Percentiles rank a stretch among this genome's conserved stretches.
phyloP scores from a whole-genome alignment of 2,113 vertebrate species.

The Craseonycteris thonglongyai region DNA sequence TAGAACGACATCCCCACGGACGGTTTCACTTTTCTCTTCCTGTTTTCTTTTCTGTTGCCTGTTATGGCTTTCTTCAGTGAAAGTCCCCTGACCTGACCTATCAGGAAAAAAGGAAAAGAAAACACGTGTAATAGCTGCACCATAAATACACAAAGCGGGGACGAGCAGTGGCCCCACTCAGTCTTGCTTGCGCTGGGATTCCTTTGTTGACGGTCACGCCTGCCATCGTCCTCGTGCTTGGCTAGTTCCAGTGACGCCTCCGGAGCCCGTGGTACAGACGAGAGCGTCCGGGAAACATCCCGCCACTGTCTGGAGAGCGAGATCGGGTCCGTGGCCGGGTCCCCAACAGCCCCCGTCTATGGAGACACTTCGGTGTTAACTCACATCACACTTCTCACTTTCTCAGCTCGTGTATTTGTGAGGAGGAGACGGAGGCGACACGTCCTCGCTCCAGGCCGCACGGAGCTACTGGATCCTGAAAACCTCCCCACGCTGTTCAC shows the following conservation, averaged over 20 bases:
- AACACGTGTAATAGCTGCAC: neutral
- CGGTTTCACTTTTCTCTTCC: neutral
- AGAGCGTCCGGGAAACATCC: too few relatives aligned
- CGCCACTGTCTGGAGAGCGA: too few relatives aligned
- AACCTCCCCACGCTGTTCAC: slow-evolving; percentile 32
- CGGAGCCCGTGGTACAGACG: neutral
- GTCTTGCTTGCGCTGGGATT: too few relatives aligned
- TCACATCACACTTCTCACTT: neutral
- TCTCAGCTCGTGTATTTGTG: neutral
- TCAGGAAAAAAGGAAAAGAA: neutral
- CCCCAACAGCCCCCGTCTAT: too few relatives aligned
- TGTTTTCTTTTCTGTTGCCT: slow-evolving; percentile 10
- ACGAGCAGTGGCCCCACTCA: too few relatives aligned
- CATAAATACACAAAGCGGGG: slow-evolving; percentile 20
- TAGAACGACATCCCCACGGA: neutral
- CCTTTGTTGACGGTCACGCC: too few relatives aligned
- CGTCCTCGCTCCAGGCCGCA: neutral
- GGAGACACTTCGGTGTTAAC: neutral
- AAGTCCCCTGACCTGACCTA: neutral
- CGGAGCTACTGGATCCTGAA: neutral
- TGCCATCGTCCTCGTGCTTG: neutral
- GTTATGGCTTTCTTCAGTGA: neutral
- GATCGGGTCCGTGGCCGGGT: too few relatives aligned
- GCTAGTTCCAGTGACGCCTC: neutral
- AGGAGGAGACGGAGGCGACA: neutral